Evolutionary conservation across 1,140 invertebrate genomes (phyloP).

Genomic region (Dreissena rostriformis): DNA sequence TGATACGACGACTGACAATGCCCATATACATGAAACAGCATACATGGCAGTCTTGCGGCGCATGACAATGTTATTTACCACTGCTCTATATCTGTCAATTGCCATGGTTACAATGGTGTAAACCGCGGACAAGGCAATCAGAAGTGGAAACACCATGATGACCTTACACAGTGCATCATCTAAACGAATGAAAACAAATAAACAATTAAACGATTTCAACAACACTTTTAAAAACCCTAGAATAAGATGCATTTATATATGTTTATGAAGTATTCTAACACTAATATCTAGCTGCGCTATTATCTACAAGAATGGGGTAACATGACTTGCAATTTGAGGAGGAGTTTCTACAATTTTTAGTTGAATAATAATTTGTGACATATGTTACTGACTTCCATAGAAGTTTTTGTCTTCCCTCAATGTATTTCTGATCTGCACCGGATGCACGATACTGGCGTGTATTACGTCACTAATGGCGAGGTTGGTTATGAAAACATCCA

Average conservation of each 20-base stretch:
- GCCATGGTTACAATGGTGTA: conserved; percentile 46
- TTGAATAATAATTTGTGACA: background rate
- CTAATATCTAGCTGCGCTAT: too few species aligned
- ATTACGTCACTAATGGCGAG: conserved; percentile 40
- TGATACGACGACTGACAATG: conserved; percentile 15
- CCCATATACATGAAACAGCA: conserved; percentile 11
- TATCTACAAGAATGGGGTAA: too few species aligned
- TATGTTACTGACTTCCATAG: conserved; percentile 34
- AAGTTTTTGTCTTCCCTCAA: conserved; percentile 10
- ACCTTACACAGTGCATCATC: conserved; percentile 34
- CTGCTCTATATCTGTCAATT: conserved; percentile 36
- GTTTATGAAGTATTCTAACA: too few species aligned
- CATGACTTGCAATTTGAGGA: too few species aligned
- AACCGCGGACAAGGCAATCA: conserved; percentile 23
- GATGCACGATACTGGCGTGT: conserved; percentile 26
- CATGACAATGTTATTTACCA: conserved; percentile 9
- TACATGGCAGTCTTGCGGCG: conserved; percentile 3
- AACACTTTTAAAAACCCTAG: too few species aligned
- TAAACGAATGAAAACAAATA: too few species aligned
- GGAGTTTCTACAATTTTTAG: background rate
- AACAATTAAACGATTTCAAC: too few species aligned
- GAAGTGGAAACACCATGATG: conserved; percentile 37
- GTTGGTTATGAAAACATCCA: conserved; percentile 47
- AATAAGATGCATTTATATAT: too few species aligned
- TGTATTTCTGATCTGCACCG: conserved; percentile 34